Evolutionary conservation across 2,113 vertebrate genomes (phyloP).

Genomic region (Trematocara unimaculatum): DNA sequence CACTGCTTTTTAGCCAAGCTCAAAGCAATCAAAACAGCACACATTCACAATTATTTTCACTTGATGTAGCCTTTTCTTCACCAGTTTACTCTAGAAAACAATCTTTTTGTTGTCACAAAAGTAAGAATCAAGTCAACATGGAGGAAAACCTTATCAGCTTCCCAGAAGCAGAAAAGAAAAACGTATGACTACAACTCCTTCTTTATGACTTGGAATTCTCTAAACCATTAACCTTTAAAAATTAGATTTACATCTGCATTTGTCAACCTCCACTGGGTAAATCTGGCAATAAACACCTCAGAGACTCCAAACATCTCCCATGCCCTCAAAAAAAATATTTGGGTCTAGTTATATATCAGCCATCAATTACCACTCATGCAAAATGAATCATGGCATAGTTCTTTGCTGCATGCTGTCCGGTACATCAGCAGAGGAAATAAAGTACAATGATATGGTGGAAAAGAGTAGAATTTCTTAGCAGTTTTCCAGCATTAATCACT

Average conservation of each 20-base stretch:
- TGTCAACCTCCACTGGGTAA: constrained; percentile 35
- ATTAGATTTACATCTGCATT: constrained; percentile 57
- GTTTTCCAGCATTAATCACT: constrained; percentile 4
- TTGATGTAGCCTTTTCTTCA: background rate
- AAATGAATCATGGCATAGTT: constrained; percentile 16
- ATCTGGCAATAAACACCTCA: constrained; percentile 55
- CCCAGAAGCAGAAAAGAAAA: constrained; percentile 4
- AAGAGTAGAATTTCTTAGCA: background rate
- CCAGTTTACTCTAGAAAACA: background rate
- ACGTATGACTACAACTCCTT: constrained; percentile 20
- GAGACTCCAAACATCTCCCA: constrained; percentile 51
- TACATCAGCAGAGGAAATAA: background rate
- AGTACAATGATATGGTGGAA: background rate
- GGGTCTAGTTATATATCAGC: constrained; percentile 53
- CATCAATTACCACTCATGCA: constrained; percentile 37
- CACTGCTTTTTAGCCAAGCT: background rate
- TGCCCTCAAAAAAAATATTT: constrained; percentile 45
- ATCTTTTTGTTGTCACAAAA: background rate
- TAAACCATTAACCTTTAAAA: constrained; percentile 63
- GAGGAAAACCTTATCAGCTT: background rate
- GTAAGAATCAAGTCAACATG: background rate
- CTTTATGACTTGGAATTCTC: constrained; percentile 53
- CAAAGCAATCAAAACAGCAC: background rate
- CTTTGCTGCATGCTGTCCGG: background rate
- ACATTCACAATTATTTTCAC: background rate